These are phyloP conservation scores for Lophius piscatorius DNA, from an alignment of 2,113 vertebrate species.

Conservation along the genomic window DNA sequence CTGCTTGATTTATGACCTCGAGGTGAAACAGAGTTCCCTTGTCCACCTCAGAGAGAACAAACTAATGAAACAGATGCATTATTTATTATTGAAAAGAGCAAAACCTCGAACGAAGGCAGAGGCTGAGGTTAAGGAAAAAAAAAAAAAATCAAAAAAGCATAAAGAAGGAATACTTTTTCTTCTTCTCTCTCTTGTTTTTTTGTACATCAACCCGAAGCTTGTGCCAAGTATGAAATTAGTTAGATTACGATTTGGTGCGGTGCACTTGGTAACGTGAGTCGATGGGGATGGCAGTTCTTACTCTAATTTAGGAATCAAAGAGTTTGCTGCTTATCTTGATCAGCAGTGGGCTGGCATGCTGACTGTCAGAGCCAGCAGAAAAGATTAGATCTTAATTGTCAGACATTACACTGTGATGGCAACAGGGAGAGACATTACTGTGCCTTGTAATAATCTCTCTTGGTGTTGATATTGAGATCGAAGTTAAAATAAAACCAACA, in stretches of 20 bases:
- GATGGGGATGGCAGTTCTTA: constrained; percentile 31
- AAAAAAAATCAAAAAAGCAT: constrained; percentile 46
- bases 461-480: constrained; percentile 42
- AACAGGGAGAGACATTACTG: constrained; percentile 40
- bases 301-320: constrained; percentile 58
- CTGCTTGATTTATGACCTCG: constrained; percentile 68
- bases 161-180: constrained; percentile 16
- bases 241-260: constrained; percentile 28
- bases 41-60: constrained; percentile 64
- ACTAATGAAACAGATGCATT: constrained; percentile 76
- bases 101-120: constrained; percentile 54
- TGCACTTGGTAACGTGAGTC: constrained; percentile 37
- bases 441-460: constrained; percentile 48
- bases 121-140: constrained; percentile 33
- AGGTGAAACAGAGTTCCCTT: constrained; percentile 64
- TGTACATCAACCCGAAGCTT: constrained; percentile 19
- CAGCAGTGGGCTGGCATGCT: constrained; percentile 44
- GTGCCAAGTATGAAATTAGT: constrained; percentile 51
- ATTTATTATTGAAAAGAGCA: constrained; percentile 72
- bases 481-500: constrained; percentile 34
- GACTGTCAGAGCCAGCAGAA: constrained; percentile 52
- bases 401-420: constrained; percentile 56
- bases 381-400: constrained; percentile 70
- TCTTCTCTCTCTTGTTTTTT: constrained; percentile 13
- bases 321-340: constrained; percentile 62